Evolutionary conservation across 2,113 vertebrate genomes (phyloP).

Genomic region (Aptenodytes patagonicus): DNA sequence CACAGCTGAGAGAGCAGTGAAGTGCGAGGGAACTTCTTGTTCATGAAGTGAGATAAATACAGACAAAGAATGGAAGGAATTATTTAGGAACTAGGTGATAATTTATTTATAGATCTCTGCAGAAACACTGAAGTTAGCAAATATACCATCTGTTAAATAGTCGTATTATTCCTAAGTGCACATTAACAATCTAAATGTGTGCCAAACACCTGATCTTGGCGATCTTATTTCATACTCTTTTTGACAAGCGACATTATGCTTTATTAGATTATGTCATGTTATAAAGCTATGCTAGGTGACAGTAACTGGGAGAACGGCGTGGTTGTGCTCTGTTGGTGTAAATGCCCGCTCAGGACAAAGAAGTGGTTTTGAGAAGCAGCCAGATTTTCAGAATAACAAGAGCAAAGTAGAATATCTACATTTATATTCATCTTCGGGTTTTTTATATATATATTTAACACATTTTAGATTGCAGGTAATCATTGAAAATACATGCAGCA

Average conservation of each 20-base stretch:
- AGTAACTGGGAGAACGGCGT: neutral
- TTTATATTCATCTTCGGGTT: neutral
- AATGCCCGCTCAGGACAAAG: neutral
- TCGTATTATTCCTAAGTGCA: conserved; percentile 38
- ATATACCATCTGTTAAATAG: conserved; percentile 65
- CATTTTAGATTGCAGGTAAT: neutral
- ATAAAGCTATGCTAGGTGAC: conserved; percentile 25
- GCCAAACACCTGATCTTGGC: conserved; percentile 53
- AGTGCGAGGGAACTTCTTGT: conserved; percentile 17
- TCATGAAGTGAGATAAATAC: conserved; percentile 47
- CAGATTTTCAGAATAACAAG: neutral
- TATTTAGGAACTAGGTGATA: conserved; percentile 48
- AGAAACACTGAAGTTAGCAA: conserved; percentile 57
- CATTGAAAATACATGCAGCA: neutral
- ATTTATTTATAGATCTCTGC: conserved; percentile 65
- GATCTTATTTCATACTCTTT: neutral
- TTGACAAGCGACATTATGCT: conserved; percentile 51
- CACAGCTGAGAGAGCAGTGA: neutral
- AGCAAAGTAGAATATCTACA: neutral
- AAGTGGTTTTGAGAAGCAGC: neutral
- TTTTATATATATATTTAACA: neutral
- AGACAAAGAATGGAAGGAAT: conserved; percentile 36
- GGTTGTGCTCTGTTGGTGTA: neutral
- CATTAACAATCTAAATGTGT: conserved; percentile 50
- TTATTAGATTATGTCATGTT: conserved; percentile 60